These are phyloP conservation scores for Desmodus rotundus DNA, from an alignment of 2,113 vertebrate genomes.

Conservation along the genomic window DNA sequence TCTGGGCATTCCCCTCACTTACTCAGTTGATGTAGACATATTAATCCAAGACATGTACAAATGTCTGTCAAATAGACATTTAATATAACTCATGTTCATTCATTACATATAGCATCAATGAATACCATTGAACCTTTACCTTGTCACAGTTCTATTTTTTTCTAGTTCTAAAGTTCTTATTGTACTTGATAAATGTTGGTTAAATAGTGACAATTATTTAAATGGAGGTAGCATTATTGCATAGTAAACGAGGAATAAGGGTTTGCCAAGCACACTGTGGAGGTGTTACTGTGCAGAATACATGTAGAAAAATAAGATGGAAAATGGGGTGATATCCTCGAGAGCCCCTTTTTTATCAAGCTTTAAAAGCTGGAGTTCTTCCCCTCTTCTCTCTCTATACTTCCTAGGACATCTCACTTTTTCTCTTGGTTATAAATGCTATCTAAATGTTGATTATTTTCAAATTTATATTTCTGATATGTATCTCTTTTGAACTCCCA, in stretches of 20 bases:
- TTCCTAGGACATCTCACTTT: background rate
- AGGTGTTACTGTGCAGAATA: background rate
- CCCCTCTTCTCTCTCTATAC: background rate
- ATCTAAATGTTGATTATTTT: background rate
- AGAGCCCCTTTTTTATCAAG: background rate
- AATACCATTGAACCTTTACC: background rate
- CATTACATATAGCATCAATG: background rate
- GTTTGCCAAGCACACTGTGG: background rate
- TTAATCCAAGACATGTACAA: background rate
- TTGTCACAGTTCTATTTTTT: background rate
- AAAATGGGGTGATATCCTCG: background rate
- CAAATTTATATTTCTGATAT: background rate
- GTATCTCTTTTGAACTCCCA: background rate
- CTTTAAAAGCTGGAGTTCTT: background rate
- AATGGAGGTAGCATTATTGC: background rate
- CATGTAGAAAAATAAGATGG: background rate
- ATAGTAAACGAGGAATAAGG: background rate
- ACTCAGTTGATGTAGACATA: background rate
- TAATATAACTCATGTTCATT: background rate
- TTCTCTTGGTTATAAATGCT: background rate
- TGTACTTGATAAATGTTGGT: conserved; percentile 13
- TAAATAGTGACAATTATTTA: conserved; percentile 13
- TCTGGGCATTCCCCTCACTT: background rate
- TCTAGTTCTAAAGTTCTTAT: no score
- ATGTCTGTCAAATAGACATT: background rate